phyloP scores from a whole-genome alignment of 2,797 vertebrate genomes.

The Eulemur rubriventer region DNA sequence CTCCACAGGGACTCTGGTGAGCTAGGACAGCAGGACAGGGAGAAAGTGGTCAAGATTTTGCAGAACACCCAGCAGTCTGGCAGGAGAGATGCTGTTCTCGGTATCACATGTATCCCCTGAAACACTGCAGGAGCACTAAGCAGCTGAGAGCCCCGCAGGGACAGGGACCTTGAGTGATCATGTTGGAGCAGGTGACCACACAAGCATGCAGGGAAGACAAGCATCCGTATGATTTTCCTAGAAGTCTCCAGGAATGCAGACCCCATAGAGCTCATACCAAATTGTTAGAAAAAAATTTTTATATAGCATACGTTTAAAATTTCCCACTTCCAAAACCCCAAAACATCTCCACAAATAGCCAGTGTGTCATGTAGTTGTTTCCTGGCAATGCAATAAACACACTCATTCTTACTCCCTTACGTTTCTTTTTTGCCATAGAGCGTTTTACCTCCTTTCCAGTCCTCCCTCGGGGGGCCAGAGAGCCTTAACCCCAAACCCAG shows the following conservation, averaged over 20 bases:
- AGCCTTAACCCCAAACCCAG: background rate
- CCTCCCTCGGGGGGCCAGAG: background rate
- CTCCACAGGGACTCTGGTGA: constrained; percentile 96
- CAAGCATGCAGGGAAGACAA: background rate
- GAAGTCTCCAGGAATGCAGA: background rate
- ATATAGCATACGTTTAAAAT: background rate
- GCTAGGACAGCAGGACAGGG: constrained; percentile 83
- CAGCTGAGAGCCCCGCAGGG: accelerated
- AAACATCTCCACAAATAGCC: background rate
- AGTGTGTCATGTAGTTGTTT: background rate
- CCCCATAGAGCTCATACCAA: background rate
- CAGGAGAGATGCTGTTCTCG: background rate
- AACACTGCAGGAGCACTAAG: background rate
- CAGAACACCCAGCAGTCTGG: background rate
- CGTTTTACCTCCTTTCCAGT: background rate
- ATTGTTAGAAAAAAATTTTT: background rate
- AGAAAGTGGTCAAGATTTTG: constrained; percentile 63
- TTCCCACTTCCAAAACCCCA: background rate
- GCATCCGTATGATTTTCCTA: background rate
- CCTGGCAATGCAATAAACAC: background rate
- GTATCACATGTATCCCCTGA: accelerated
- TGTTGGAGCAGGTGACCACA: background rate
- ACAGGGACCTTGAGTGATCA: background rate
- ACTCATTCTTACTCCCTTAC: background rate
- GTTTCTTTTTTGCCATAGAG: background rate